A percentile compares a stretch with the other conserved stretches of the same genome.
phyloP scores from a whole-genome alignment of 37 sponge, comb jelly and placozoan genomes.

The Oscarella lobularis region DNA sequence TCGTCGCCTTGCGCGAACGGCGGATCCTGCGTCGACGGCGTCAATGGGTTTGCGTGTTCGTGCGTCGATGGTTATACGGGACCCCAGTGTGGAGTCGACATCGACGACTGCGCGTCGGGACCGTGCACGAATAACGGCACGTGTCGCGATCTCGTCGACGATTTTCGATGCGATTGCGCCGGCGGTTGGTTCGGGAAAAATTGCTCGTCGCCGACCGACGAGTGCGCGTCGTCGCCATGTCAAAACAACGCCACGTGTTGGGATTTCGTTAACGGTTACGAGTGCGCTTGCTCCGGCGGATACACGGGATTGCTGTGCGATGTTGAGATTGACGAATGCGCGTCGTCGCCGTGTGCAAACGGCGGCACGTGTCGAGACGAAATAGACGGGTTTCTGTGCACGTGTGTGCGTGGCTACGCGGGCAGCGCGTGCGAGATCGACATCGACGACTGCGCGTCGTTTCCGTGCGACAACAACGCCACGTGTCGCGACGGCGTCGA shows the following conservation, averaged over 20 bases:
- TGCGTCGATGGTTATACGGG: slow-evolving; percentile 23
- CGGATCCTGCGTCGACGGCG: slow-evolving; percentile 10
- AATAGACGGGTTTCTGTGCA: slow-evolving; percentile 9
- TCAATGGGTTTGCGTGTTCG: neutral
- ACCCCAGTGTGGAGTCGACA: slow-evolving; percentile 7
- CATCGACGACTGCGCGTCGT: neutral
- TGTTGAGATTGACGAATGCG: slow-evolving; percentile 18
- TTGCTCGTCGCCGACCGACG: neutral
- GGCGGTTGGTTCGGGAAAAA: neutral
- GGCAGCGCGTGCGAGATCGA: neutral
- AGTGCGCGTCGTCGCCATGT: slow-evolving; percentile 5
- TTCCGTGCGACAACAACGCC: slow-evolving; percentile 2
- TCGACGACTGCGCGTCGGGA: slow-evolving; percentile 4
- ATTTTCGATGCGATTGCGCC: neutral
- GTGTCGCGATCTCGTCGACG: neutral
- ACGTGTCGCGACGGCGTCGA: slow-evolving; percentile 4
- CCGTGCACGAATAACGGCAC: neutral
- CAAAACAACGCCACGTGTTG: neutral
- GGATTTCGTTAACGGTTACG: neutral
- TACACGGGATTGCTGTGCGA: slow-evolving; percentile 19
- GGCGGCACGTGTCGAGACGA: slow-evolving; percentile 15
- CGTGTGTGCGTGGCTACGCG: neutral
- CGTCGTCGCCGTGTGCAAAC: slow-evolving; percentile 13
- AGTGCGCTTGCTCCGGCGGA: slow-evolving; percentile 9
- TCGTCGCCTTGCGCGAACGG: slow-evolving; percentile 33